phyloP scores from a whole-genome alignment of 64 coral and sea anemone genomes.

The Stylophora pistillata region DNA sequence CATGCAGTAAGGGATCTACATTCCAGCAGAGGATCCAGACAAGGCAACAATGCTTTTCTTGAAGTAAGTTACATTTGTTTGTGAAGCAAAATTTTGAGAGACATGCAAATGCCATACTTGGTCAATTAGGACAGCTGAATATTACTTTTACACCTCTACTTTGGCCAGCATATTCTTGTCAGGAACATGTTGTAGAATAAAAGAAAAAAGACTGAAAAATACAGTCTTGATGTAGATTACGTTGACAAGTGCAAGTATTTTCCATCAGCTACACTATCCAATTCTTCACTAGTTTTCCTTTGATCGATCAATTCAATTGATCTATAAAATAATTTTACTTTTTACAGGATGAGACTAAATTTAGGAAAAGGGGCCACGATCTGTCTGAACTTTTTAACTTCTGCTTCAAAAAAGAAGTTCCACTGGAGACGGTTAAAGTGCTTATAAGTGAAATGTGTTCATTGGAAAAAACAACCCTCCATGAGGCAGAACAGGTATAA shows the following conservation, averaged over 20 bases:
- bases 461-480: not conserved
- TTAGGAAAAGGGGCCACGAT: not conserved
- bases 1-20: slow-evolving; percentile 78
- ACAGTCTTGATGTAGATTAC: too few species aligned
- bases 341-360: slow-evolving; percentile 28
- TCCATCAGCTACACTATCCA: too few species aligned
- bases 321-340: not conserved
- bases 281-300: not conserved
- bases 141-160: too few species aligned
- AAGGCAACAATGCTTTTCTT: slow-evolving; percentile 91
- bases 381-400: slow-evolving; percentile 12
- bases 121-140: too few species aligned
- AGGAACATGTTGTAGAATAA: too few species aligned
- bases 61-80: slow-evolving; percentile 35
- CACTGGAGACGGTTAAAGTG: slow-evolving; percentile 48
- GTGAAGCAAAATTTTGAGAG: too few species aligned
- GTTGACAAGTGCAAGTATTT: too few species aligned
- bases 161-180: too few species aligned
- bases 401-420: slow-evolving; percentile 55
- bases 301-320: not conserved
- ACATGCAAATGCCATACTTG: not conserved
- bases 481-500: slow-evolving; percentile 18
- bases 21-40: slow-evolving; percentile 81
- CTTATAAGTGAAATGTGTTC: slow-evolving; percentile 25
- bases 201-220: too few species aligned